These are phyloP conservation scores for Eupsilia transversa DNA, from an alignment of 2,888 invertebrate genomes.

Conservation along the genomic window DNA sequence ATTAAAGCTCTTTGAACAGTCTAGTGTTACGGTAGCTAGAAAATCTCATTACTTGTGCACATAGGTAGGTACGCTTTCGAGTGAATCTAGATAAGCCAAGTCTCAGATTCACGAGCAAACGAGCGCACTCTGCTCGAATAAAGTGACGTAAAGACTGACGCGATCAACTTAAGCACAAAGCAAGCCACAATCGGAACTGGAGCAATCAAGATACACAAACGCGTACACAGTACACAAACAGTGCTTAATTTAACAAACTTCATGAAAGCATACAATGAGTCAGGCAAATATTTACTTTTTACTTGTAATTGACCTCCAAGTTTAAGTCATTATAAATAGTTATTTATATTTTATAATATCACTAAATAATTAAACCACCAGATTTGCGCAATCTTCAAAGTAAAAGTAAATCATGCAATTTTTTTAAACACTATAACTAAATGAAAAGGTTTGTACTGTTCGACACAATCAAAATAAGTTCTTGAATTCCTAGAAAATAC, in stretches of 20 bases:
- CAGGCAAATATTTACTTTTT: constrained; percentile 61
- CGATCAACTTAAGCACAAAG: constrained; percentile 74
- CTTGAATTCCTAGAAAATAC: constrained; percentile 37
- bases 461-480: constrained; percentile 19
- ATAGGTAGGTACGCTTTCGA: constrained; percentile 68
- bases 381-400: neutral
- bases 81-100: constrained; percentile 75
- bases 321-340: constrained; percentile 47
- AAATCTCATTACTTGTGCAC: constrained; percentile 75
- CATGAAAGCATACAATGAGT: constrained; percentile 66
- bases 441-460: constrained; percentile 19
- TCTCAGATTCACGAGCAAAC: constrained; percentile 71
- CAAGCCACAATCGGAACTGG: constrained; percentile 71
- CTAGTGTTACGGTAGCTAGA: constrained; percentile 65
- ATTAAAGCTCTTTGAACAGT: constrained; percentile 63
- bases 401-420: constrained; percentile 13
- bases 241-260: constrained; percentile 67
- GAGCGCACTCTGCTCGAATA: constrained; percentile 70
- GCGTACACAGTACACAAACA: constrained; percentile 67
- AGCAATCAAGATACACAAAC: constrained; percentile 72
- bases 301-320: constrained; percentile 56
- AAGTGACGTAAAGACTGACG: constrained; percentile 71
- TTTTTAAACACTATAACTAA: constrained; percentile 5
- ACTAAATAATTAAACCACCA: constrained; percentile 6
- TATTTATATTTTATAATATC: constrained; percentile 37